A percentile compares a stretch with the other conserved stretches of the same genome.
Evolutionary conservation across 2,797 vertebrate genomes (phyloP).

Genomic region (Cuniculus paca): DNA sequence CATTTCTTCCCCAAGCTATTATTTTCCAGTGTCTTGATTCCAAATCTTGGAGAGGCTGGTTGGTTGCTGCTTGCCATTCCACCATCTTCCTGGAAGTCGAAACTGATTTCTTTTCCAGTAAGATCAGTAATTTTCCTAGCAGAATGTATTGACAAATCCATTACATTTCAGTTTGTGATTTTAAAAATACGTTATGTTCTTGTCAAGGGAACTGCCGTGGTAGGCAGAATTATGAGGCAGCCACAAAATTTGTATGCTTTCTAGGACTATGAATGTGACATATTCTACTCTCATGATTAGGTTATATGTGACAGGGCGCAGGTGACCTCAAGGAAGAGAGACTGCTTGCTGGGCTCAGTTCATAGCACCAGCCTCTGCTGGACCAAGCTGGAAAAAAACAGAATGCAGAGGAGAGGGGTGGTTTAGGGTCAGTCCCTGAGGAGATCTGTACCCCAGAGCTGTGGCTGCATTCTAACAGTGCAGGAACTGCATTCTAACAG

Average conservation of each 20-base stretch:
- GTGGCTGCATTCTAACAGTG: not conserved
- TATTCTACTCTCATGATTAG: not conserved
- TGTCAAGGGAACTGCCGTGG: not conserved
- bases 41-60: not conserved
- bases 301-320: not conserved
- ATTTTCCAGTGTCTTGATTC: not conserved
- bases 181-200: not conserved
- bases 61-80: not conserved
- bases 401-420: not conserved
- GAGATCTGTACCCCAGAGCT: not conserved
- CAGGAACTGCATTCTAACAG: not conserved
- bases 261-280: not conserved
- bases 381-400: not conserved
- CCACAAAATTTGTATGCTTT: not conserved
- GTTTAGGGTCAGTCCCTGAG: not conserved
- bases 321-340: not conserved
- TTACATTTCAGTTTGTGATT: not conserved
- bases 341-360: not conserved
- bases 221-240: not conserved
- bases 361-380: not conserved
- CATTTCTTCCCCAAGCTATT: not conserved
- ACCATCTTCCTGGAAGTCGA: not conserved
- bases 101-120: not conserved
- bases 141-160: not conserved
- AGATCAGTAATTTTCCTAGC: not conserved